A percentile compares a stretch with the other conserved stretches of the same genome.
Evolutionary conservation across 2,797 vertebrate genomes (phyloP).

Genomic region (Carduelis carduelis): DNA sequence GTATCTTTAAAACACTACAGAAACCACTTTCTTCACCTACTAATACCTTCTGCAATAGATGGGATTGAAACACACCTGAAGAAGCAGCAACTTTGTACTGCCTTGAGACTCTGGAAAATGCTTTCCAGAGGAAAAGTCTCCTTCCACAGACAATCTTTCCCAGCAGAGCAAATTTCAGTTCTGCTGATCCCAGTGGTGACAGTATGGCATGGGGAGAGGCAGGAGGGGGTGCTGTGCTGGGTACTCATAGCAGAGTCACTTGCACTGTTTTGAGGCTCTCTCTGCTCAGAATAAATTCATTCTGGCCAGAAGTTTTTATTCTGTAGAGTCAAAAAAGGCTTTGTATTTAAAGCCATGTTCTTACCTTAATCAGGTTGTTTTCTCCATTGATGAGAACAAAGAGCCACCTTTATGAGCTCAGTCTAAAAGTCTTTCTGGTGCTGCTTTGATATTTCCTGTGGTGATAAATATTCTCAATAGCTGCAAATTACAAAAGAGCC

Average conservation of each 20-base stretch:
- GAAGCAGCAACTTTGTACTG: neutral
- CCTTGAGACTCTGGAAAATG: neutral
- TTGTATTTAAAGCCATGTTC: neutral
- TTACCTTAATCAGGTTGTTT: neutral
- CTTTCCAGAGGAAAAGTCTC: neutral
- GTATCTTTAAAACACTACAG: neutral
- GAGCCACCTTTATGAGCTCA: neutral
- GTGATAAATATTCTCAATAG: constrained; percentile 23
- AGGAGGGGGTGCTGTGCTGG: neutral
- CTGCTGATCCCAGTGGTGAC: neutral
- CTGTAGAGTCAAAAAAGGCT: neutral
- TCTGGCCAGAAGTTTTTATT: neutral
- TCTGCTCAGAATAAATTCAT: neutral
- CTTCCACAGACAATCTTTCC: neutral
- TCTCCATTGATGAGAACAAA: constrained; percentile 11
- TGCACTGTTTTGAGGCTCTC: neutral
- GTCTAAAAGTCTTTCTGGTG: neutral
- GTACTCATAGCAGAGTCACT: neutral
- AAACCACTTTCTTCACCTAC: neutral
- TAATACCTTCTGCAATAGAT: neutral
- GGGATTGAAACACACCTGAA: neutral
- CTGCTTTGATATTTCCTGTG: neutral
- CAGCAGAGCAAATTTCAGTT: neutral
- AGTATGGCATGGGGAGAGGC: neutral
- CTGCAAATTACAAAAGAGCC: neutral